Percentiles rank a stretch among this genome's conserved stretches.
Evolutionary conservation across 2,888 invertebrate genomes (phyloP).

Genomic region (Pollenia amentaria): DNA sequence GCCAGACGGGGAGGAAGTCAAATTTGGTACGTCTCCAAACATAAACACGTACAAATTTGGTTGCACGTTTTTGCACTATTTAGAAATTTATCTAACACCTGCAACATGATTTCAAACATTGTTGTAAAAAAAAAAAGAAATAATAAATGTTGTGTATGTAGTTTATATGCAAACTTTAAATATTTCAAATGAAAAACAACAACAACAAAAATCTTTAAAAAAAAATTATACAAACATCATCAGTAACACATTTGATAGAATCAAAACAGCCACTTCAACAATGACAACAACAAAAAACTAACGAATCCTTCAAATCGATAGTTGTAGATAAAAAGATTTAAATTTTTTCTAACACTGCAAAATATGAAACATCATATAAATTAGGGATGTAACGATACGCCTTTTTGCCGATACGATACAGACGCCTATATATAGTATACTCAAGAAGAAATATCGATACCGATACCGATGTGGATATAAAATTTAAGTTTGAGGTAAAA

Average conservation of each 20-base stretch:
- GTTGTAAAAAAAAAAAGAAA: slow-evolving; percentile 45
- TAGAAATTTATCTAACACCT: slow-evolving; percentile 77
- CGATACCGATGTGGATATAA: no score
- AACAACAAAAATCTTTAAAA: background rate
- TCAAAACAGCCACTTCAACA: slow-evolving; percentile 11
- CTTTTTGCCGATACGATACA: no score
- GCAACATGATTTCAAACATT: slow-evolving; percentile 73
- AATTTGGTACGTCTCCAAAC: slow-evolving; percentile 54
- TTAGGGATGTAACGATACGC: no score
- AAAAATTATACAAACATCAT: slow-evolving; percentile 26
- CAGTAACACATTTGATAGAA: slow-evolving; percentile 48
- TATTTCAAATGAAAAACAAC: slow-evolving; percentile 21
- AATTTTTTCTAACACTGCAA: background rate
- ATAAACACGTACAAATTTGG: slow-evolving; percentile 74
- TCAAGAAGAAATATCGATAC: no score
- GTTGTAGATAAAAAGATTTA: slow-evolving; percentile 34
- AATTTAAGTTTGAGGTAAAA: no score
- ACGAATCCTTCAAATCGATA: slow-evolving; percentile 43
- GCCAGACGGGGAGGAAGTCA: slow-evolving; percentile 10
- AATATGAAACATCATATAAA: background rate
- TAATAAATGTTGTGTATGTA: slow-evolving; percentile 25
- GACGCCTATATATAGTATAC: no score
- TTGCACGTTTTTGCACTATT: slow-evolving; percentile 76
- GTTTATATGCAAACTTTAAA: slow-evolving; percentile 51
- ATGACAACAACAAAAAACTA: background rate